Evolutionary conservation across 2,797 vertebrate genomes (phyloP).

Genomic region (Neostethus bicornis): DNA sequence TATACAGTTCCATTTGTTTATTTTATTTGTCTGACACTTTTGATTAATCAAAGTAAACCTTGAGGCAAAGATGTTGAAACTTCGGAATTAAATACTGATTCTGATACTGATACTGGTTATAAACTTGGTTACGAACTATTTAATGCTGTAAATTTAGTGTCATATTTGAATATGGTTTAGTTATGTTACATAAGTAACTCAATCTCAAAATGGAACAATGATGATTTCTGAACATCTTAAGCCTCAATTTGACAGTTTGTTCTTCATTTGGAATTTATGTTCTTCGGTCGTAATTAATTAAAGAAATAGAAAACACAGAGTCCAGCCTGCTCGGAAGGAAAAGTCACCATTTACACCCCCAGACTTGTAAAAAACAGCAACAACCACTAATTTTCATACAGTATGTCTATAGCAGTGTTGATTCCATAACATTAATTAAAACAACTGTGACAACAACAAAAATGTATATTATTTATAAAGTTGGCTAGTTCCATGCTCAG

Average conservation of each 20-base stretch:
- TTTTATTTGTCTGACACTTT: too few species aligned
- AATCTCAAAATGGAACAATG: background rate
- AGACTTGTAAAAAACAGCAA: conserved; percentile 60
- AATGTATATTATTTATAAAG: conserved; percentile 77
- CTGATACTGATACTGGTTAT: too few species aligned
- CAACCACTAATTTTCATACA: conserved; percentile 71
- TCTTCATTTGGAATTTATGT: conserved; percentile 1
- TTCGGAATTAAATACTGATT: too few species aligned
- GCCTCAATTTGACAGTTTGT: background rate
- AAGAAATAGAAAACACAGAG: conserved; percentile 35
- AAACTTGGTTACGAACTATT: too few species aligned
- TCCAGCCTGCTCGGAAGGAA: conserved; percentile 43
- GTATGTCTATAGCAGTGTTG: conserved; percentile 66
- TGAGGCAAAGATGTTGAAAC: too few species aligned
- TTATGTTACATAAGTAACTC: too few species aligned
- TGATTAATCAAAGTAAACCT: too few species aligned
- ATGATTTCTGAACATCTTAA: background rate
- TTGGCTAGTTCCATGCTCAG: conserved; percentile 74
- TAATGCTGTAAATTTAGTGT: too few species aligned
- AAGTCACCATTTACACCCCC: conserved; percentile 50
- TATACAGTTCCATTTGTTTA: too few species aligned
- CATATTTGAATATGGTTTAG: too few species aligned
- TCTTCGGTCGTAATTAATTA: background rate
- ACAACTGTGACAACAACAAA: conserved; percentile 68
- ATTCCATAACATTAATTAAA: conserved; percentile 65